Percentiles rank a stretch among this genome's conserved stretches.
Evolutionary conservation across 2,797 vertebrate genomes (phyloP).

Genomic region (Ptychadena robeensis): DNA sequence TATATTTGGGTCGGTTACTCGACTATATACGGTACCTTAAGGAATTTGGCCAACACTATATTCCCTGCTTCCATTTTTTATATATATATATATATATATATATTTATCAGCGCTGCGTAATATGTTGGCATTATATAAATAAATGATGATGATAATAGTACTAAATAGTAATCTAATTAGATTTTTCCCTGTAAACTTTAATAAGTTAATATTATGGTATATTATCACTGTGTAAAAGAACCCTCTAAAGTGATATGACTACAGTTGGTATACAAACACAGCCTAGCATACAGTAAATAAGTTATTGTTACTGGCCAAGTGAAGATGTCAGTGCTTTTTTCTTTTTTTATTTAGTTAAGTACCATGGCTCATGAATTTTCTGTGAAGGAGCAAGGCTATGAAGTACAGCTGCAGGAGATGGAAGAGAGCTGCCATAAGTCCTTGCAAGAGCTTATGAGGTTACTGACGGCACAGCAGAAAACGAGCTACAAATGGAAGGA

Average conservation of each 20-base stretch:
- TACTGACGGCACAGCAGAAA: constrained; percentile 87
- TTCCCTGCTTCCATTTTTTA: no score
- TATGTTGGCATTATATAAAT: no score
- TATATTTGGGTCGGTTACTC: no score
- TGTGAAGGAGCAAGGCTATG: constrained; percentile 83
- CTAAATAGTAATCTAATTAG: no score
- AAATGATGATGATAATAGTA: no score
- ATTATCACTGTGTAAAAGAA: background rate
- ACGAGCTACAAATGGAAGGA: constrained; percentile 87
- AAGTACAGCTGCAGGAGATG: constrained; percentile 83
- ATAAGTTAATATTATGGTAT: no score
- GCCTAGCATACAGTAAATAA: background rate
- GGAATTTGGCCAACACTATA: no score
- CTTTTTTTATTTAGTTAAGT: constrained; percentile 76
- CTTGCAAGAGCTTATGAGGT: constrained; percentile 79
- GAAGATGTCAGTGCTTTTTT: background rate
- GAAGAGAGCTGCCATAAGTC: constrained; percentile 84
- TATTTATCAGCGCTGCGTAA: no score
- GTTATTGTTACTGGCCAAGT: background rate
- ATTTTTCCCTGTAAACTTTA: no score
- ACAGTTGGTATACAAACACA: background rate
- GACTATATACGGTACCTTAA: no score
- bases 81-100: no score
- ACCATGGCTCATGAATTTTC: constrained; percentile 88
- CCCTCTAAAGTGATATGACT: background rate